These are phyloP conservation scores for Aegithalos caudatus DNA, from an alignment of 2,113 vertebrate species.

Conservation along the genomic window DNA sequence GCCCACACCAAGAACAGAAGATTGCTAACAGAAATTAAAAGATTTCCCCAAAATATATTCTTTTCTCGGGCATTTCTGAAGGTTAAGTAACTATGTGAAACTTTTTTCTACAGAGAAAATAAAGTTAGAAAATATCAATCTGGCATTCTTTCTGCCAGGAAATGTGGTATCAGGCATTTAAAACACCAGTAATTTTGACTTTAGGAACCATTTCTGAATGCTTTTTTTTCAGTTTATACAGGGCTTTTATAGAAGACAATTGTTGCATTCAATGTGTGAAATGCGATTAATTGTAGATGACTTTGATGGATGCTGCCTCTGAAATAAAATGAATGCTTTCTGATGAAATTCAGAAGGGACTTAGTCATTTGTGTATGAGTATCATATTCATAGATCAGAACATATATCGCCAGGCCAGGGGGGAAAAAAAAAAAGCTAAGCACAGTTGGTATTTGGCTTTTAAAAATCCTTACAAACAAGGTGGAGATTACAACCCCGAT, in stretches of 20 bases:
- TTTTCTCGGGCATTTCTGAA: background rate
- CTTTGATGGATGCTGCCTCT: conserved; percentile 2
- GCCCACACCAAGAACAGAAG: background rate
- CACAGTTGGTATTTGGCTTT: background rate
- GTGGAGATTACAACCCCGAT: background rate
- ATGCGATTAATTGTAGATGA: background rate
- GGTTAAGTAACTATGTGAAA: background rate
- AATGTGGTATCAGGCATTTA: background rate
- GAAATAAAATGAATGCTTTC: background rate
- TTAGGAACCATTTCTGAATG: background rate
- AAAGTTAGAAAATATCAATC: background rate
- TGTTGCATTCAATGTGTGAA: background rate
- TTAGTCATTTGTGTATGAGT: background rate
- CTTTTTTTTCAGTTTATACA: background rate
- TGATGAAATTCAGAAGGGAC: background rate
- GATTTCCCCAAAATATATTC: background rate
- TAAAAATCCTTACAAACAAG: conserved; percentile 9
- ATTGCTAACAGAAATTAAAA: background rate
- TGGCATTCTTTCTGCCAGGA: background rate
- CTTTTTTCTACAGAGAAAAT: background rate
- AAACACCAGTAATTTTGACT: background rate
- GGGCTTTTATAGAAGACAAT: background rate
- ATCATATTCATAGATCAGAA: background rate
- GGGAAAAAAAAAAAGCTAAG: background rate
- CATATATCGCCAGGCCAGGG: background rate